phyloP scores from a whole-genome alignment of 1,140 invertebrate genomes.

The Apolygus lucorum region DNA sequence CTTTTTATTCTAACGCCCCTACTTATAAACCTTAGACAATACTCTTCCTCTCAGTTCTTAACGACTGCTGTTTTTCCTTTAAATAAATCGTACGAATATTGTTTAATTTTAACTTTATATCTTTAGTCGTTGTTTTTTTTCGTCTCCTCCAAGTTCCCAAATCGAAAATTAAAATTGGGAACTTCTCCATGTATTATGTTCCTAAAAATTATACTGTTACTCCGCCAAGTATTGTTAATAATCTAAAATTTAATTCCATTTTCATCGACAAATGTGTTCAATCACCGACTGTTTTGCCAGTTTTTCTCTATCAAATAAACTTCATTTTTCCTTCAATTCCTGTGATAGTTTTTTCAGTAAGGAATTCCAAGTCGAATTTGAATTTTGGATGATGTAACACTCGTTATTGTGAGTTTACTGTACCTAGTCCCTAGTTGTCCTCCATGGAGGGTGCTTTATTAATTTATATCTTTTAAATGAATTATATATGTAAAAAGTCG shows the following conservation, averaged over 20 bases:
- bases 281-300: too few relatives aligned
- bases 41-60: background rate
- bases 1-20: background rate
- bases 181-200: background rate
- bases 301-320: too few relatives aligned
- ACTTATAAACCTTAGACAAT: background rate
- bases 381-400: background rate
- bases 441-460: conserved; percentile 5
- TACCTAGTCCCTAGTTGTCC: background rate
- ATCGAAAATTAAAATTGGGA: background rate
- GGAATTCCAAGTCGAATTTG: background rate
- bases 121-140: background rate
- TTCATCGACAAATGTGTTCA: too few relatives aligned
- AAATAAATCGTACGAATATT: background rate
- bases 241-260: too few relatives aligned
- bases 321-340: background rate
- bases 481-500: background rate
- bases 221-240: too few relatives aligned
- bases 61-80: background rate
- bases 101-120: background rate
- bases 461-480: conserved; percentile 6
- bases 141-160: background rate
- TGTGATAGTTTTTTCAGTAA: background rate
- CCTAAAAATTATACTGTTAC: too few relatives aligned
- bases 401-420: background rate